Base-by-base conservation (phyloP, 2,113 vertebrate genomes). In the Pygoscelis adeliae region DNA sequence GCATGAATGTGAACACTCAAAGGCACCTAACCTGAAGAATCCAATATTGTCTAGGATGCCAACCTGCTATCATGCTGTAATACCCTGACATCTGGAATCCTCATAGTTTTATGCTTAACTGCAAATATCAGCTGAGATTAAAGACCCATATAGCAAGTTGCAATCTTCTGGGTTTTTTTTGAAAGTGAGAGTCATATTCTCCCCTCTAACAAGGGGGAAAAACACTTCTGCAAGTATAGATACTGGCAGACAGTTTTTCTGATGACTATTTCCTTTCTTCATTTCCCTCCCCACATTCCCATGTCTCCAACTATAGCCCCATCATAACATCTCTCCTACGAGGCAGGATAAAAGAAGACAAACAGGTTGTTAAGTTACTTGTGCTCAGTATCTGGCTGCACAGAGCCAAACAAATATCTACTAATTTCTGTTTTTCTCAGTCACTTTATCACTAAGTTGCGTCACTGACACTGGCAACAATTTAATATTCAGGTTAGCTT, bases 91-190 rank as follows among this genome's bases (percentile, higher is more conserved):
- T 96, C 91, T 96, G 93, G 93, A 97, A 96, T 97, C 94, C 93
- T 97, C 94, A 91, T 85, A 95, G 76, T 95, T 92, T 97, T 95
- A 96, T 92, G 73, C 96, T 96, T 97, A 96, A 96, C 95, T 94
- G 91, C 95, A 98, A 98, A 97, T 97, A 97, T 95, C 94, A 95
- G 85, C 91, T 94, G 93, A 97, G 96, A 97, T 94, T 98, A 97
- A 98, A 98, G 93, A 96, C 86, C 88, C 65, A 92, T 90, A 96
- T 89, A 97, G 90, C 91, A 96, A 97, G 87, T 73, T 96, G 97
- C 94, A 97, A 94, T 97, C 95, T 97, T 96, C 91, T 88, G 74
- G 93, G 73, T 89, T 98, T 80, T 34, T 96, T 97, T 97, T 93
- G 95, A 96, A 97, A 97, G 95, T 96, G 91, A 97, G 96, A 97